A percentile compares a stretch with the other conserved stretches of the same genome.
Conservation (phyloP, 2,888 invertebrate species). For the Drosophila mimetica region DNA sequence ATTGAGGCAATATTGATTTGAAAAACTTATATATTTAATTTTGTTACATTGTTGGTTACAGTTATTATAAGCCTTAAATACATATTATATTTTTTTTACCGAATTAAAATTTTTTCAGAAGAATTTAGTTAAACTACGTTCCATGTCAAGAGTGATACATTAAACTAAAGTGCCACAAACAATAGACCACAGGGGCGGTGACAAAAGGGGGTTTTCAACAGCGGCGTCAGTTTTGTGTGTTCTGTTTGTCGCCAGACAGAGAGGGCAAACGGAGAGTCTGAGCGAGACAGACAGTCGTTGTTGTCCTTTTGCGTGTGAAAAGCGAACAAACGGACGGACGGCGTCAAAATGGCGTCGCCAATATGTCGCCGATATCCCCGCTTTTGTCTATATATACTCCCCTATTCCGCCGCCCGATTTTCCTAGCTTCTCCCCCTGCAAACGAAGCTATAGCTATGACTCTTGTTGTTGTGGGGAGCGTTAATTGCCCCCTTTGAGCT, state of each 20-base stretch:
- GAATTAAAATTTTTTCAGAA: too few relatives aligned
- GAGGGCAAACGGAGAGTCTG: constrained; percentile 24
- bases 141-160: too few relatives aligned
- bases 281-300: constrained; percentile 29
- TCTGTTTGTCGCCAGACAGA: constrained; percentile 50
- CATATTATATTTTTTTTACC: too few relatives aligned
- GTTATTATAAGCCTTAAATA: too few relatives aligned
- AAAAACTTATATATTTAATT: not conserved
- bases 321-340: constrained; percentile 45
- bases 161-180: not conserved
- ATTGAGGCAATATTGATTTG: too few relatives aligned
- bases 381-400: constrained; percentile 12
- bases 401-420: constrained; percentile 1
- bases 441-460: constrained; percentile 5
- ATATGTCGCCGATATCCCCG: constrained; percentile 76
- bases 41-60: too few relatives aligned
- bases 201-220: constrained; percentile 1
- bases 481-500: constrained; percentile 78
- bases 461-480: constrained; percentile 48
- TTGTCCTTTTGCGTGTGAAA: constrained; percentile 68
- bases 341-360: constrained; percentile 82
- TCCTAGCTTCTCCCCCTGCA: constrained; percentile 19
- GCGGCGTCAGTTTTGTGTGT: constrained; percentile 53
- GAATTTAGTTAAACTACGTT: too few relatives aligned
- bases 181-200: not conserved